These are phyloP conservation scores for Hippasteria phrygiana DNA, from an alignment of 53 echinoderm and acorn worm species.

Conservation along the genomic window DNA sequence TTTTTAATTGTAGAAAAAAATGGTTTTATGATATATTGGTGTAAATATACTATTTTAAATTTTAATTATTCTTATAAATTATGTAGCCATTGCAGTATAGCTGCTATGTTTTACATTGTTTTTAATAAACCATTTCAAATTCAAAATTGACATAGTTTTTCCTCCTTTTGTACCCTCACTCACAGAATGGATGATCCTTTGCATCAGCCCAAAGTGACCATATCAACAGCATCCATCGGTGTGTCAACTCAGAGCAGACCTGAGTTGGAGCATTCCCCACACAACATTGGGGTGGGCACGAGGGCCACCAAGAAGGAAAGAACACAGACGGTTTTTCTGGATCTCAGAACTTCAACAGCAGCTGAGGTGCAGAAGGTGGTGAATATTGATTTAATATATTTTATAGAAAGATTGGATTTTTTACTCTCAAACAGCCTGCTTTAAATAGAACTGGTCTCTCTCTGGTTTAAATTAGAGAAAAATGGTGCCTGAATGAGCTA, in stretches of 20 bases:
- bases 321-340: constrained; percentile 81
- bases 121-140: neutral
- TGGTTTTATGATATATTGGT: no score
- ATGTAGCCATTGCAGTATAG: no score
- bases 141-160: neutral
- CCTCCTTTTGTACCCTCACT: neutral
- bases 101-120: neutral
- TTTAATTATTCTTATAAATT: no score
- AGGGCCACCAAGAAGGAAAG: constrained; percentile 37
- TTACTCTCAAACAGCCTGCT: no score
- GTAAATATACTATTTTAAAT: no score
- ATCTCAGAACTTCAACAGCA: constrained; percentile 73
- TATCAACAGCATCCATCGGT: constrained; percentile 45
- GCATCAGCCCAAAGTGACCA: neutral
- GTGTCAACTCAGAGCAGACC: constrained; percentile 38
- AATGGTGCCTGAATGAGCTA: no score
- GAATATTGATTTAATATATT: neutral
- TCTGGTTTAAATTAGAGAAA: no score
- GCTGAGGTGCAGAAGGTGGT: constrained; percentile 58
- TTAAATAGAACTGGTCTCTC: no score
- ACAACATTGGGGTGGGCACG: constrained; percentile 42
- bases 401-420: no score
- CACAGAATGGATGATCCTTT: constrained; percentile 38
- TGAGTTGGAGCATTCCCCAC: constrained; percentile 55
- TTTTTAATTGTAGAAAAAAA: no score